Evolutionary conservation across 1,140 invertebrate genomes (phyloP).

Genomic region (Scaptomyza montana): DNA sequence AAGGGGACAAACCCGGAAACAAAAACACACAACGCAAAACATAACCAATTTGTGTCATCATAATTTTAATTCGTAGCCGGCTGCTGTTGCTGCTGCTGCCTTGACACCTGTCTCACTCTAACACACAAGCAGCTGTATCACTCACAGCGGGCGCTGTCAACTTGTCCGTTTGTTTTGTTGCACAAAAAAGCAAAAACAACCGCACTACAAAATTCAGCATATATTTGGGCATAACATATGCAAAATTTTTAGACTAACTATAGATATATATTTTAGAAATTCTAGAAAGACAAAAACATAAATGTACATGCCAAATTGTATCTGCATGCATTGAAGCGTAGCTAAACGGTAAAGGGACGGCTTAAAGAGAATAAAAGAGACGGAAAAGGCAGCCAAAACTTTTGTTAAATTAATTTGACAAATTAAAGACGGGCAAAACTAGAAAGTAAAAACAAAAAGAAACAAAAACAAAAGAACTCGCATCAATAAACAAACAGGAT

Average conservation of each 20-base stretch:
- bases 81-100: neutral
- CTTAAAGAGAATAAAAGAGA: neutral
- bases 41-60: conserved; percentile 82
- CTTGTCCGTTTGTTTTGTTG: conserved; percentile 6
- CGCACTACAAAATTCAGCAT: conserved; percentile 41
- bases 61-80: conserved; percentile 74
- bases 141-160: conserved; percentile 13
- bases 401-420: conserved; percentile 70
- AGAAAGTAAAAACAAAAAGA: neutral
- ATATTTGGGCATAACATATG: conserved; percentile 35
- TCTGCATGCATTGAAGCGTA: conserved; percentile 1
- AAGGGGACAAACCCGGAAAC: conserved; percentile 9
- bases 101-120: neutral
- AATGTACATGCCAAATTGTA: neutral
- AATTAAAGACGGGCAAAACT: conserved; percentile 53
- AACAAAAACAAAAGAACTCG: neutral
- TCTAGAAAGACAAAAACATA: conserved; percentile 5
- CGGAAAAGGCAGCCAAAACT: conserved; percentile 2
- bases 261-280: conserved; percentile 25
- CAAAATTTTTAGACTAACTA: conserved; percentile 30
- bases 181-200: conserved; percentile 27
- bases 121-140: neutral
- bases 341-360: neutral
- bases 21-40: conserved; percentile 56
- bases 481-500: conserved; percentile 38